Conservation (phyloP, 2,113 vertebrate species). For the Argyrosomus japonicus region DNA sequence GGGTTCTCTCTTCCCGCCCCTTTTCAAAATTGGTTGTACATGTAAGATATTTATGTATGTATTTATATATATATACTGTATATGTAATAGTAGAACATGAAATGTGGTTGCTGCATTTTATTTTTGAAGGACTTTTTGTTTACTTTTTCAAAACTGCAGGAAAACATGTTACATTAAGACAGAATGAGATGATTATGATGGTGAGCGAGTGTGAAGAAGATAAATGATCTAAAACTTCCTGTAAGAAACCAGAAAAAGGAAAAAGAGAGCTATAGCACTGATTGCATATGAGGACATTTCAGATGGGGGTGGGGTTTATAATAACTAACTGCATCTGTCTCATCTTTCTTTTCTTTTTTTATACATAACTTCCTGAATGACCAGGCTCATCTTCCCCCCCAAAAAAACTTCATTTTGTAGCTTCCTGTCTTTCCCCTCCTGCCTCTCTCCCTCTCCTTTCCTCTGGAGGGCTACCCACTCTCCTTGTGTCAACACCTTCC, state of each 20-base stretch:
- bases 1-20: constrained; percentile 74
- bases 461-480: constrained; percentile 46
- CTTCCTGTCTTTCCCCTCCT: constrained; percentile 28
- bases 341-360: constrained; percentile 59
- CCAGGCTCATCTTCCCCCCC: constrained; percentile 36
- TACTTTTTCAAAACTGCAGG: constrained; percentile 86
- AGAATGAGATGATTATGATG: constrained; percentile 46
- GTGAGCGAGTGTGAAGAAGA: constrained; percentile 58
- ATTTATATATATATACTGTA: constrained; percentile 90
- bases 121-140: constrained; percentile 87
- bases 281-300: constrained; percentile 79
- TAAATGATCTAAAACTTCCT: constrained; percentile 60
- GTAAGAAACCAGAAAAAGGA: constrained; percentile 60
- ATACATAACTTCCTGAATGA: constrained; percentile 65
- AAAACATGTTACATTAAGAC: constrained; percentile 82
- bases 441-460: constrained; percentile 22
- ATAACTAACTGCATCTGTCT: constrained; percentile 76
- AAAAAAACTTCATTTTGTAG: constrained; percentile 63
- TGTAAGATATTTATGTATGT: constrained; percentile 91
- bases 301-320: constrained; percentile 78
- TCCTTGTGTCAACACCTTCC: constrained; percentile 33
- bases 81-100: constrained; percentile 87
- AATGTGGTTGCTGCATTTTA: constrained; percentile 86
- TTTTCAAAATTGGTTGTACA: constrained; percentile 85
- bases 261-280: constrained; percentile 78